Conservation (phyloP, 2,113 vertebrate genomes). For the Tragelaphus scriptus region DNA sequence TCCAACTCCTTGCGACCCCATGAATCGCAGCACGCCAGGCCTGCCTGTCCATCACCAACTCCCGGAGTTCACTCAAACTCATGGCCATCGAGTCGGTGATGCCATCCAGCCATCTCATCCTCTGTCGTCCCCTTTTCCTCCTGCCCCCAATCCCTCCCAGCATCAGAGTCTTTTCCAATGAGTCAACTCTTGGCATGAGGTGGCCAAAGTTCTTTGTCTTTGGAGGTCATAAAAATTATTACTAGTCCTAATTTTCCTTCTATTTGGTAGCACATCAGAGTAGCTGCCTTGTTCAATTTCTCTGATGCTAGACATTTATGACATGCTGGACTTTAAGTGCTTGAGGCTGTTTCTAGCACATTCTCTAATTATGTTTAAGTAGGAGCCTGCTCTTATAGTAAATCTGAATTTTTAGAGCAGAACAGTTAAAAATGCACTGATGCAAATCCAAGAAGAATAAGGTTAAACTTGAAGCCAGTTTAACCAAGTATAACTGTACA, state of each 20-base stretch:
- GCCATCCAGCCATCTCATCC: too few relatives aligned
- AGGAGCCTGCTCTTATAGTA: neutral
- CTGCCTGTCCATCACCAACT: too few relatives aligned
- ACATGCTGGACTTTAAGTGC: slow-evolving; percentile 17
- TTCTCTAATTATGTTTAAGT: slow-evolving; percentile 63
- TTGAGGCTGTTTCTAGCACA: slow-evolving; percentile 50
- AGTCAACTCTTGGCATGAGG: too few relatives aligned
- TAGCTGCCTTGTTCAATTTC: neutral
- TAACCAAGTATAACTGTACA: neutral
- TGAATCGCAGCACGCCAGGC: too few relatives aligned
- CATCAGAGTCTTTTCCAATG: too few relatives aligned
- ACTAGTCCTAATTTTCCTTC: neutral
- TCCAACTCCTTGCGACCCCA: too few relatives aligned
- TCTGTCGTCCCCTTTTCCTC: too few relatives aligned
- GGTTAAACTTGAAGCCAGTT: slow-evolving; percentile 5
- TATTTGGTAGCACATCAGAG: neutral
- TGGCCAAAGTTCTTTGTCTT: neutral
- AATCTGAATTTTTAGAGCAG: slow-evolving; percentile 60
- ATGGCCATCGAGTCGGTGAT: too few relatives aligned
- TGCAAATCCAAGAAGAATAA: slow-evolving; percentile 40
- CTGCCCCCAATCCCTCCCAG: too few relatives aligned
- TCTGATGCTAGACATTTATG: slow-evolving; percentile 39
- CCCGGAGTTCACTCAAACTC: too few relatives aligned
- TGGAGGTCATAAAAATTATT: slow-evolving; percentile 34
- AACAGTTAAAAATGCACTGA: slow-evolving; percentile 36